A percentile compares a stretch with the other conserved stretches of the same genome.
These are phyloP conservation scores for Acanthopagrus latus DNA, from an alignment of 2,797 vertebrate species.

Conservation along the genomic window DNA sequence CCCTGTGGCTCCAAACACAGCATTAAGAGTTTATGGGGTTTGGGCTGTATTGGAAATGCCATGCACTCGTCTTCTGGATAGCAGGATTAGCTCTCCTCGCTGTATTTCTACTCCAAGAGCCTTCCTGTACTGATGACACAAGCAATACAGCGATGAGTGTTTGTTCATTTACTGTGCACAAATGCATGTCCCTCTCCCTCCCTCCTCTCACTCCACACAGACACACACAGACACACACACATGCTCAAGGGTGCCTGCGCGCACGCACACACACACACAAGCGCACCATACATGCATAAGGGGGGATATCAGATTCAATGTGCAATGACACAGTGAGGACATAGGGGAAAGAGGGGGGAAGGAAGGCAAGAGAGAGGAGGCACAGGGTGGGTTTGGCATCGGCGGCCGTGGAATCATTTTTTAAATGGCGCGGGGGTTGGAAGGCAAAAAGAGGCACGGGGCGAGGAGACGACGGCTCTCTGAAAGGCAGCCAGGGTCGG, in stretches of 20 bases:
- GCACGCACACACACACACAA: constrained; percentile 42
- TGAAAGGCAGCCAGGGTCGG: constrained; percentile 54
- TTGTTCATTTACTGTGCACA: constrained; percentile 81
- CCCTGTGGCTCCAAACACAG: constrained; percentile 76
- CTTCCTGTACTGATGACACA: constrained; percentile 80
- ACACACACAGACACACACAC: constrained; percentile 31
- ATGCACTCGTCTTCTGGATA: constrained; percentile 64
- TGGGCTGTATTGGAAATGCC: constrained; percentile 72
- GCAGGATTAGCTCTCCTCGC: constrained; percentile 71
- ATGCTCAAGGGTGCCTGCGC: constrained; percentile 16
- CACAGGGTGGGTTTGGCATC: constrained; percentile 69
- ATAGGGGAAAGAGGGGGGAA: constrained; percentile 54
- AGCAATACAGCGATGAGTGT: constrained; percentile 78
- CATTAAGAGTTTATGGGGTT: constrained; percentile 79
- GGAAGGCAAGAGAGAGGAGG: constrained; percentile 54
- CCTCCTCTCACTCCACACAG: constrained; percentile 39
- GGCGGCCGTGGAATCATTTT: constrained; percentile 70
- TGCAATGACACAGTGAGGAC: constrained; percentile 85
- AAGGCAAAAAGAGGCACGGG: constrained; percentile 65
- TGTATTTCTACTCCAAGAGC: constrained; percentile 71
- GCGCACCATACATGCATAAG: constrained; percentile 67
- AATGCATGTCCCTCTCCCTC: constrained; percentile 73
- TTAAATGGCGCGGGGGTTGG: constrained; percentile 75
- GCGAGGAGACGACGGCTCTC: constrained; percentile 46
- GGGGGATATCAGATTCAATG: constrained; percentile 79